Evolutionary conservation across 2,797 vertebrate species (phyloP).

Genomic region (Falco peregrinus): DNA sequence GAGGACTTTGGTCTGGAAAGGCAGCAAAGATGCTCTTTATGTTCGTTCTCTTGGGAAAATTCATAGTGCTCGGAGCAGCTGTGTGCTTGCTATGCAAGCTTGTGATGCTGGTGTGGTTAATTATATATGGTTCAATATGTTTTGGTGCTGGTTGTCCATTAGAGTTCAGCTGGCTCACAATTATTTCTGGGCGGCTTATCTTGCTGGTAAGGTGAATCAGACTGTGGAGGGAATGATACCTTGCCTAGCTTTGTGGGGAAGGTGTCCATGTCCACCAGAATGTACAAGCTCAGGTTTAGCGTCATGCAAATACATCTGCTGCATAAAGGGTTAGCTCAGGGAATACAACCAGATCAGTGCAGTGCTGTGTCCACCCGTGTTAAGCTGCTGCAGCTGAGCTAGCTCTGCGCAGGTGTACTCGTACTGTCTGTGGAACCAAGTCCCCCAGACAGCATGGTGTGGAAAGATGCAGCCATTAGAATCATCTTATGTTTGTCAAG

Average conservation of each 20-base stretch:
- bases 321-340: not conserved
- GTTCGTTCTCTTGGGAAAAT: not conserved
- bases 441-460: not conserved
- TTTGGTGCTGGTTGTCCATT: not conserved
- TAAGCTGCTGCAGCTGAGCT: not conserved
- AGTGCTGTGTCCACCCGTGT: not conserved
- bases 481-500: not conserved
- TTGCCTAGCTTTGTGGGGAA: not conserved
- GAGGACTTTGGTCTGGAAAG: not conserved
- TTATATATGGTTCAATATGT: not conserved
- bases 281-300: not conserved
- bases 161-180: not conserved
- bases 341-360: not conserved
- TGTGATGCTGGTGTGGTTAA: not conserved
- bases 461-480: not conserved
- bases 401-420: not conserved
- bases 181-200: not conserved
- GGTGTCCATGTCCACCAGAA: not conserved
- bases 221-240: not conserved
- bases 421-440: not conserved
- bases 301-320: not conserved
- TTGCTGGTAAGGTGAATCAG: not conserved
- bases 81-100: not conserved
- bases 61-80: not conserved
- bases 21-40: not conserved